Conservation (phyloP, 2,888 invertebrate species). For the Thymelicus lineola region DNA sequence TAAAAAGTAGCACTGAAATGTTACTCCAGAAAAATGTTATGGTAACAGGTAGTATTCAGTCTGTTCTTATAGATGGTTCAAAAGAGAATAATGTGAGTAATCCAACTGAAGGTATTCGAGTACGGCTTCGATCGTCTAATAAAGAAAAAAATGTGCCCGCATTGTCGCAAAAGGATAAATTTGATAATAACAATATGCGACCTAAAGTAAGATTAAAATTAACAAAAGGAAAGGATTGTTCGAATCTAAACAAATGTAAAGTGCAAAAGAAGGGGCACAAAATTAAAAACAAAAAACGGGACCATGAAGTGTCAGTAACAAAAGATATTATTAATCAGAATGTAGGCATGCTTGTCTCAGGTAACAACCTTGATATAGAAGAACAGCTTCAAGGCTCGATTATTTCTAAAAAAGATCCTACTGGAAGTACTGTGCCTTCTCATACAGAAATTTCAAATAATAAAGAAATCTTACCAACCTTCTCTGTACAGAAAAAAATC, state of each 20-base stretch:
- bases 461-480: too few relatives aligned
- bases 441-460: too few relatives aligned
- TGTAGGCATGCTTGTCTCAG: constrained; percentile 19
- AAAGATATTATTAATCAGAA: constrained; percentile 7
- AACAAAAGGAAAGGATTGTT: constrained; percentile 33
- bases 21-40: background rate
- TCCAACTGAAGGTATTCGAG: constrained; percentile 49
- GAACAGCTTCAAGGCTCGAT: constrained; percentile 52
- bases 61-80: constrained; percentile 4
- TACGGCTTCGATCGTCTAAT: constrained; percentile 60
- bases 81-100: constrained; percentile 54
- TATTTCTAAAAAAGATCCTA: constrained; percentile 47
- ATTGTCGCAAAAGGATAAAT: constrained; percentile 34
- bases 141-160: constrained; percentile 41
- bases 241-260: background rate
- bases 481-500: background rate
- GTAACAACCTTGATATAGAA: constrained; percentile 50
- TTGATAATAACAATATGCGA: constrained; percentile 22
- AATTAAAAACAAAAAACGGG: background rate
- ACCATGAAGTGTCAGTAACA: background rate
- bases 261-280: background rate
- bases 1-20: background rate
- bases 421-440: background rate
- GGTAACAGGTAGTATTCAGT: background rate
- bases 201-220: constrained; percentile 46